Evolutionary conservation across 2,113 vertebrate genomes (phyloP).

Genomic region (Hylia prasina): DNA sequence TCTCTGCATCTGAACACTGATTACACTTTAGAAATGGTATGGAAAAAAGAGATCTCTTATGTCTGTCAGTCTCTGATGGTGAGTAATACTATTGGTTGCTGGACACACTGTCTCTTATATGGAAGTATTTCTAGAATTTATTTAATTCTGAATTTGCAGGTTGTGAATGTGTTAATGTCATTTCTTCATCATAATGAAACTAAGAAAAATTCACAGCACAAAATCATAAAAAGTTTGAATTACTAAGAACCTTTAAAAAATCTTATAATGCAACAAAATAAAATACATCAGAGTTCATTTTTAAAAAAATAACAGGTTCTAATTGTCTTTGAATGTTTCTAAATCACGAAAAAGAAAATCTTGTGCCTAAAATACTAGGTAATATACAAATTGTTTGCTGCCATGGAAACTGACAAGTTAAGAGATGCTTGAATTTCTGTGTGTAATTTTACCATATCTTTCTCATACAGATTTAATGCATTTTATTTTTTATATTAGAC

Average conservation of each 20-base stretch:
- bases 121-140: background rate
- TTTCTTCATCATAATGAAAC: background rate
- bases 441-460: background rate
- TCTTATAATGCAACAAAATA: background rate
- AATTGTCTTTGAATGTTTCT: background rate
- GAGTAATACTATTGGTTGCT: background rate
- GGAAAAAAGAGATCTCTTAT: background rate
- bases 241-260: background rate
- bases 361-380: background rate
- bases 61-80: background rate
- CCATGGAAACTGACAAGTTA: slow-evolving; percentile 49
- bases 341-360: background rate
- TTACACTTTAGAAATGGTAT: background rate
- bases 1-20: background rate
- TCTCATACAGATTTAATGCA: background rate
- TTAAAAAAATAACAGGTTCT: background rate
- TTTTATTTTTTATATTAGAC: background rate
- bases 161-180: background rate
- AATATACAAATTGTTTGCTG: slow-evolving; percentile 31
- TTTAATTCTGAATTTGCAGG: background rate
- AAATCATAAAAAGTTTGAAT: background rate
- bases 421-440: background rate
- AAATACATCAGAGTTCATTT: background rate
- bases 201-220: background rate
- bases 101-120: background rate